Base-by-base conservation (phyloP, 2,113 vertebrate genomes). In the Mastomys natalensis region DNA sequence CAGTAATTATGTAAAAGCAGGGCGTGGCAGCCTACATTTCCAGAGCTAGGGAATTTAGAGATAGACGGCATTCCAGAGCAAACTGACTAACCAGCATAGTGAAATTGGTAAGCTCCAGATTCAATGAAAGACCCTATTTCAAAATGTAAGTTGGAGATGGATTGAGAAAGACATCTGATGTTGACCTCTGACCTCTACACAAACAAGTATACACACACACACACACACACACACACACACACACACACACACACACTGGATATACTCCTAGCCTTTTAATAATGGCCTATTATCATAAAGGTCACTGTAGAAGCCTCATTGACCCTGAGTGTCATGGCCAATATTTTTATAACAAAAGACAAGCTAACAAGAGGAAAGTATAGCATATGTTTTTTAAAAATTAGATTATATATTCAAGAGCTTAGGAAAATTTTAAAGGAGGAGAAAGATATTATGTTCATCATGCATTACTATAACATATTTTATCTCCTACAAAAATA, bases 351-450 rank as follows among this genome's bases (percentile, higher is more conserved):
- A 62, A 43, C n/a, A 40, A 43, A 85, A 45, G 15, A 31, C 24
- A 85, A 43, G 26, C 29, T 76, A 58, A 74, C 22, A 55, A 66
- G 29, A 84, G 21, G 24, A 55, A 82, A 90, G 0, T 8, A 66
- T 66, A 66, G 2, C 58, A 51, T 64, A 62, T 45, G 15, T 37
- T 90, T 81, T 87, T 81, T 87, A 1, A 21, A n/a, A 72, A 17
- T 84, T 70, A 64, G 34, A 51, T 66, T 60, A 53, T 68, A 13
- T 77, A 62, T 77, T 74, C 72, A 84, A 19, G 90, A 96, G n/a
- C 87, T 95, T 89, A 88, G 94, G 94, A 97, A 97, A 91, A 51
- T 85, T 51, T 40, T 34, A 7, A 55, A 73, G 62, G 4, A 70
- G 7, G 12, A 74, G 0, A 66, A 37, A 87, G 21, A 43, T 3